These are phyloP conservation scores for Eurytoma adleriae DNA, from an alignment of 2,888 invertebrate genomes.

Conservation along the genomic window DNA sequence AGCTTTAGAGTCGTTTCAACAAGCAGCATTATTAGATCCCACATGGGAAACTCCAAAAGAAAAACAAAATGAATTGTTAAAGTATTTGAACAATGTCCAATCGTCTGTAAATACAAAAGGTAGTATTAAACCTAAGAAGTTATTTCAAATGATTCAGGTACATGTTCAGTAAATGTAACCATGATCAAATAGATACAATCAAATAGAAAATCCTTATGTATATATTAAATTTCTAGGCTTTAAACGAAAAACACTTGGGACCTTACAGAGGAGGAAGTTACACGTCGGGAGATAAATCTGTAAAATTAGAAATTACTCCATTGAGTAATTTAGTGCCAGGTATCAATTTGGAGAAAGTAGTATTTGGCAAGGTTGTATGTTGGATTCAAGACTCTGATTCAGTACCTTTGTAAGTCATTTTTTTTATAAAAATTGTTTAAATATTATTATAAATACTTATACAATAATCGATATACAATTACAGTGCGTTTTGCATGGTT, in stretches of 20 bases:
- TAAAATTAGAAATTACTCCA: constrained; percentile 77
- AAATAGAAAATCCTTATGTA: too few relatives aligned
- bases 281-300: constrained; percentile 76
- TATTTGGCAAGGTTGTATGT: constrained; percentile 88
- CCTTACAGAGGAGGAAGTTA: constrained; percentile 81
- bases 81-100: constrained; percentile 82
- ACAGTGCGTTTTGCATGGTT: constrained; percentile 88
- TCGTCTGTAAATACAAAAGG: constrained; percentile 83
- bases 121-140: constrained; percentile 84
- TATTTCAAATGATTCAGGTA: constrained; percentile 83
- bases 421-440: constrained; percentile 34
- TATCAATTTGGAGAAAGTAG: constrained; percentile 82
- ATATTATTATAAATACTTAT: constrained; percentile 24
- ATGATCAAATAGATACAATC: background rate
- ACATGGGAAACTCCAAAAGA: constrained; percentile 83
- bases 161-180: constrained; percentile 27
- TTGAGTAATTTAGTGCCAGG: constrained; percentile 81
- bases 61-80: constrained; percentile 81
- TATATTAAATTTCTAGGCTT: constrained; percentile 77
- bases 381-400: constrained; percentile 86
- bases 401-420: constrained; percentile 85
- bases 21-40: constrained; percentile 85
- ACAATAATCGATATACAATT: constrained; percentile 5
- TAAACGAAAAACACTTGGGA: constrained; percentile 84
- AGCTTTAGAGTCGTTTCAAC: constrained; percentile 83